phyloP scores from a whole-genome alignment of 1,140 invertebrate genomes.

The Danaus melanippus region DNA sequence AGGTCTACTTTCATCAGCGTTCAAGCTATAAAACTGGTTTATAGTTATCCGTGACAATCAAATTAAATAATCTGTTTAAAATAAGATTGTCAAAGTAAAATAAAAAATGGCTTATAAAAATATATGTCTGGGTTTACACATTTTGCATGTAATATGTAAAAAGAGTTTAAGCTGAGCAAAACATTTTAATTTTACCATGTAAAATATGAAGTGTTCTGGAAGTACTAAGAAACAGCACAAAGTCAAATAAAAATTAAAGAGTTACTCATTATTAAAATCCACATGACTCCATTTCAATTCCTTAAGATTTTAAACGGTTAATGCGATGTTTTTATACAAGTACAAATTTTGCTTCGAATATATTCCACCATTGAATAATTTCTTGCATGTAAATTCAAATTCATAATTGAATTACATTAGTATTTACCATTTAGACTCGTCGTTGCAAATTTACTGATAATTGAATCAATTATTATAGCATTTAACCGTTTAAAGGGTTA shows the following conservation, averaged over 20 bases:
- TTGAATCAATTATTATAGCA: slow-evolving; percentile 14
- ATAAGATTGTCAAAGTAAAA: too few relatives aligned
- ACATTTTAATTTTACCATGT: too few relatives aligned
- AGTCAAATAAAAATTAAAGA: too few relatives aligned
- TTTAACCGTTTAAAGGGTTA: slow-evolving; percentile 15
- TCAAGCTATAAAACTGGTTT: slow-evolving; percentile 63
- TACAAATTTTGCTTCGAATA: slow-evolving; percentile 9
- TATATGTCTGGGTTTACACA: slow-evolving; percentile 3
- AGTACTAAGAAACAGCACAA: too few relatives aligned
- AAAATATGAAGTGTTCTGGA: too few relatives aligned
- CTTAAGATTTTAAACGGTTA: slow-evolving; percentile 7
- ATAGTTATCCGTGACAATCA: slow-evolving; percentile 53
- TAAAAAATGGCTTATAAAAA: slow-evolving; percentile 2
- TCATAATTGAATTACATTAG: slow-evolving; percentile 21
- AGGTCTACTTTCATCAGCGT: slow-evolving; percentile 60
- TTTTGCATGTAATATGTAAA: too few relatives aligned
- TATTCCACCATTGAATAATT: slow-evolving; percentile 17
- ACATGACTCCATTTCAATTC: neutral
- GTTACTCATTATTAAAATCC: too few relatives aligned
- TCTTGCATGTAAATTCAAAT: slow-evolving; percentile 15
- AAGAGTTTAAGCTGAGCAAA: too few relatives aligned
- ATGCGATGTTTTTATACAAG: slow-evolving; percentile 10
- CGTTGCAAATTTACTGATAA: slow-evolving; percentile 9
- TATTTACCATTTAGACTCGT: slow-evolving; percentile 15
- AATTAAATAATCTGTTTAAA: slow-evolving; percentile 46